Base-by-base conservation (phyloP, 2,797 vertebrate species). In the Helostoma temminkii region DNA sequence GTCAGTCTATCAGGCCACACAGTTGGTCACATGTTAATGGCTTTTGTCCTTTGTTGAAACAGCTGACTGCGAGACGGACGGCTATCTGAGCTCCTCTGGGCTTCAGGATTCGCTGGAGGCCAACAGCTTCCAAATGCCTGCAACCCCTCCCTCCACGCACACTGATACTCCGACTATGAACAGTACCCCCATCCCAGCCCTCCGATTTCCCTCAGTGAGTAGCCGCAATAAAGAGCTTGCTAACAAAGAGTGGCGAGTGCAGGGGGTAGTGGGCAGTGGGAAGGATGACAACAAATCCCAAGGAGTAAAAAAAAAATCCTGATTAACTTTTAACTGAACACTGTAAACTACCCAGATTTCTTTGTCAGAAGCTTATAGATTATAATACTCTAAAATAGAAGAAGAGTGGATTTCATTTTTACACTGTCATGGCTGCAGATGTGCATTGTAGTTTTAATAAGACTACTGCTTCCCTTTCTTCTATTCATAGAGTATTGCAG, bases 11-110 rank as follows among this genome's bases (percentile, higher is more conserved):
- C 60, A 55, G 68, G 61, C 54, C 47, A 36, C 56, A 41, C 67
- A 69, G 67, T 65, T 18, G 67, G 76, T 90, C 88, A 86, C 83
- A 84, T 87, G 77, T 61, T 91, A 81, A 90, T 52, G 32, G 47
- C 54, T 77, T 46, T 32, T 71, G 45, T 82, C 59, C 74, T 86
- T 86, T 93, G 88, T 92, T 92, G 68, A 84, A 26, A 41, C 94
- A 99, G 97, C 97, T 46, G 98, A 98, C 90, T 97, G 97, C 0
- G 98, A 98, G 93, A 98, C 95, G 0, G 98, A 98, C 0, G 96
- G 95, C 71, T 96, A 97, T 92, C 93, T 96, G 80, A 97, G 96
- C 91, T 96, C 97, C 61, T 96, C 96, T 0, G 96, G 97, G 66
- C 95, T 96, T 75, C 93, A 96, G 88, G 97, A 98, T 72, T 84